A percentile compares a stretch with the other conserved stretches of the same genome.
Evolutionary conservation across 37 sponge, comb jelly and placozoan genomes (phyloP).

Genomic region (Halichondria panicea): DNA sequence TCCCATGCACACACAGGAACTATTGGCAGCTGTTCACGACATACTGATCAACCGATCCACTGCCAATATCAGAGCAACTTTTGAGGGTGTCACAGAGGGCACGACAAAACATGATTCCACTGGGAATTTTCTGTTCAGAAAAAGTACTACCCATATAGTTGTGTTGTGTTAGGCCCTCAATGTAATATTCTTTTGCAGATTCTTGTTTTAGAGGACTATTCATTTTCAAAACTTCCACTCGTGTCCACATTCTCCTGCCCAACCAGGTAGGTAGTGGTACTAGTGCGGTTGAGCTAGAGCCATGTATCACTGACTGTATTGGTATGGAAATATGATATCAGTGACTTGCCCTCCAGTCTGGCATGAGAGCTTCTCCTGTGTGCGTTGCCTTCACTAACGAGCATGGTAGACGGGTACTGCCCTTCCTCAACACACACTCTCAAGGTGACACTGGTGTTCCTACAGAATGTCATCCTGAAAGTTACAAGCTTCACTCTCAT

Average conservation of each 20-base stretch:
- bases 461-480: neutral
- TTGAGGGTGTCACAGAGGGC: too few relatives aligned
- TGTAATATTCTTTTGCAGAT: slow-evolving; percentile 3
- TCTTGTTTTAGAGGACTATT: slow-evolving; percentile 36
- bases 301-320: too few relatives aligned
- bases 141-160: neutral
- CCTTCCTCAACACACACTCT: neutral
- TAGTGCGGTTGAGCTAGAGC: too few relatives aligned
- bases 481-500: neutral
- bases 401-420: slow-evolving; percentile 35
- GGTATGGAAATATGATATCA: neutral
- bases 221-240: slow-evolving; percentile 3
- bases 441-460: slow-evolving; percentile 4
- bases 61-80: neutral
- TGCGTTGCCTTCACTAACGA: slow-evolving; percentile 14
- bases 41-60: neutral
- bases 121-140: slow-evolving; percentile 4
- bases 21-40: slow-evolving; percentile 31
- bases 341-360: neutral
- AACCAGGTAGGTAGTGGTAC: slow-evolving; percentile 1
- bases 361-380: neutral
- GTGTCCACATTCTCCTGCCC: slow-evolving; percentile 27
- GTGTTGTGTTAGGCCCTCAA: neutral
- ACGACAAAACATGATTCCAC: too few relatives aligned
- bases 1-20: slow-evolving; percentile 1